These are phyloP conservation scores for Hedychridium roseum DNA, from an alignment of 2,888 invertebrate species.

Conservation along the genomic window DNA sequence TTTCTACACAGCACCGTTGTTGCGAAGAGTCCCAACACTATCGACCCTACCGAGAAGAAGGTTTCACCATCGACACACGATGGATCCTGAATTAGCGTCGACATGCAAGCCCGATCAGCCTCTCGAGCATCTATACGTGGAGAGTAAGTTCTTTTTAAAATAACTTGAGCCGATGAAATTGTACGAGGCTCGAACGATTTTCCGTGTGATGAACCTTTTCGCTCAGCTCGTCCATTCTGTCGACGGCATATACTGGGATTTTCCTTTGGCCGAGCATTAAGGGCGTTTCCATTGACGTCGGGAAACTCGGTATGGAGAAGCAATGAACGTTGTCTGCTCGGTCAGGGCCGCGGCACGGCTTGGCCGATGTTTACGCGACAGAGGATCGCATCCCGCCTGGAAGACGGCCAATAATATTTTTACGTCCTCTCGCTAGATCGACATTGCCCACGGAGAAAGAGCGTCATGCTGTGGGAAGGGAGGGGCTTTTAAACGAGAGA, in stretches of 20 bases:
- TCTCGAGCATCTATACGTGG: conserved; percentile 42
- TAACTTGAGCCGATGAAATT: too few species aligned
- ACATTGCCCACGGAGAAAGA: neutral
- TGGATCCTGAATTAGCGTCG: conserved; percentile 49
- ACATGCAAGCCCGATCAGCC: conserved; percentile 46
- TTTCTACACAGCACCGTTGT: conserved; percentile 49
- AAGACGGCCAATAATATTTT: conserved; percentile 46
- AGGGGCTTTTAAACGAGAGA: neutral
- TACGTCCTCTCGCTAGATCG: conserved; percentile 30
- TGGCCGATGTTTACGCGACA: conserved; percentile 42
- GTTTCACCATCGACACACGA: conserved; percentile 52
- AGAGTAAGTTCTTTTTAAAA: conserved; percentile 43
- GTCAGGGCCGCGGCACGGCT: conserved; percentile 22
- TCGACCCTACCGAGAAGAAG: conserved; percentile 48
- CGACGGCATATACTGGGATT: too few species aligned
- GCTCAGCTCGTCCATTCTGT: too few species aligned
- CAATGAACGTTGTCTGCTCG: conserved; percentile 1
- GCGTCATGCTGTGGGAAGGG: neutral
- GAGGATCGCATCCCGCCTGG: conserved; percentile 39
- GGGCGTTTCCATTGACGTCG: neutral
- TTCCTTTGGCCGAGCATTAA: too few species aligned
- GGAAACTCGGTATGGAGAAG: neutral
- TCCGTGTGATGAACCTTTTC: too few species aligned
- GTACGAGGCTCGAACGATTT: too few species aligned
- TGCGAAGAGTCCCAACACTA: conserved; percentile 50